These are phyloP conservation scores for Drosophila limbata DNA, from an alignment of 2,888 invertebrate genomes.

Conservation along the genomic window DNA sequence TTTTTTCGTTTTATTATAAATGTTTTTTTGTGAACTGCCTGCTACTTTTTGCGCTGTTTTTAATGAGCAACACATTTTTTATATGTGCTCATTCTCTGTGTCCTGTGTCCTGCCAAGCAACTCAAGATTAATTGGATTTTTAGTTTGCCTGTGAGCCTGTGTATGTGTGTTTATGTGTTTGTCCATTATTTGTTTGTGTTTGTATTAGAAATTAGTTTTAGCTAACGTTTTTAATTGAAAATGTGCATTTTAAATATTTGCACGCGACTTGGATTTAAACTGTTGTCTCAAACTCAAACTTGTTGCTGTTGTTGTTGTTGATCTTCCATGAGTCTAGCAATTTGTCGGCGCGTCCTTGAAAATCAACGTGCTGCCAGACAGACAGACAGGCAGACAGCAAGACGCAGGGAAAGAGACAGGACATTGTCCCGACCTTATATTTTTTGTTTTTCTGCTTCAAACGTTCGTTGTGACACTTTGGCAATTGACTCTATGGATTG, in stretches of 20 bases:
- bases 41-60: slow-evolving; percentile 61
- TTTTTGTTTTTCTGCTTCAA: slow-evolving; percentile 64
- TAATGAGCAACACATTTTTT: slow-evolving; percentile 60
- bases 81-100: slow-evolving; percentile 10
- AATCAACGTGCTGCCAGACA: slow-evolving; percentile 62
- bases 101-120: slow-evolving; percentile 56
- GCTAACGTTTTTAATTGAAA: slow-evolving; percentile 61
- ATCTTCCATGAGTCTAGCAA: slow-evolving; percentile 53
- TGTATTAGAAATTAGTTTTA: slow-evolving; percentile 77
- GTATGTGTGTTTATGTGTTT: slow-evolving; percentile 22
- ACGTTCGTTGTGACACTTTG: slow-evolving; percentile 77
- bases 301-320: slow-evolving; percentile 32
- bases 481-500: slow-evolving; percentile 32
- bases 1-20: slow-evolving; percentile 17
- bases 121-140: slow-evolving; percentile 79
- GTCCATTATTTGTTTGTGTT: slow-evolving; percentile 63
- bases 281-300: slow-evolving; percentile 32
- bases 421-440: slow-evolving; percentile 54
- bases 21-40: slow-evolving; percentile 47
- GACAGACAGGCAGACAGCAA: slow-evolving; percentile 40
- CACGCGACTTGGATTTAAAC: slow-evolving; percentile 24
- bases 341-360: slow-evolving; percentile 75
- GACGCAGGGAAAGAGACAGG: slow-evolving; percentile 28
- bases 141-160: slow-evolving; percentile 35
- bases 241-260: slow-evolving; percentile 54